Evolutionary conservation across 2,888 invertebrate genomes (phyloP).

Genomic region (Tenthredo scrophulariae): DNA sequence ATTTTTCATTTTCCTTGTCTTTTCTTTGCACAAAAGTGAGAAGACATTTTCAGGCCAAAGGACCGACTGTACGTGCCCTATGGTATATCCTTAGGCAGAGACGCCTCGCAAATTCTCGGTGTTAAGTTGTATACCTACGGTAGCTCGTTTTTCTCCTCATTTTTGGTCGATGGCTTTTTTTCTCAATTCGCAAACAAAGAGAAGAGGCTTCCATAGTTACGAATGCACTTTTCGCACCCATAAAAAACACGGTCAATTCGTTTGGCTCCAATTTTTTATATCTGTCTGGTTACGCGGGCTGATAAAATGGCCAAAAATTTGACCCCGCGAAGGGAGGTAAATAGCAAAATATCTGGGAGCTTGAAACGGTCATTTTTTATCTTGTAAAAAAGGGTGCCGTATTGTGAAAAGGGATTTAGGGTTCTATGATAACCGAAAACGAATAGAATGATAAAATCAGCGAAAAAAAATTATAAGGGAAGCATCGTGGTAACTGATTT

Average conservation of each 20-base stretch:
- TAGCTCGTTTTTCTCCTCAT: background rate
- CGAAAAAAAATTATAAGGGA: background rate
- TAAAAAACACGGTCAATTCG: background rate
- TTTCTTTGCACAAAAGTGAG: conserved; percentile 2
- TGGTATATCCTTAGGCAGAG: background rate
- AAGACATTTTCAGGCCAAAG: conserved; percentile 39
- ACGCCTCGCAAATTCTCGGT: conserved; percentile 5
- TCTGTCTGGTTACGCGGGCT: background rate
- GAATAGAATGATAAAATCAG: background rate
- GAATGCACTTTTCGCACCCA: background rate
- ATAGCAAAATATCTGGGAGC: background rate
- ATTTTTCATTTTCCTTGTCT: background rate
- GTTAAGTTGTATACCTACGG: background rate
- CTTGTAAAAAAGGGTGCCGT: background rate
- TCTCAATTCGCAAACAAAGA: background rate
- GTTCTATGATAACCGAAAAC: background rate
- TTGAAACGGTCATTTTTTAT: background rate
- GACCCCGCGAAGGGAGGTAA: background rate
- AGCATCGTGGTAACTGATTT: background rate
- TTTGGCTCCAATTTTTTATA: background rate
- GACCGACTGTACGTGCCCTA: background rate
- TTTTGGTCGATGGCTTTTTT: background rate
- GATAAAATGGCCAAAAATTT: background rate
- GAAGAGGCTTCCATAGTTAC: background rate
- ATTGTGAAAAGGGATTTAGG: background rate